These are phyloP conservation scores for Harpagifer antarcticus DNA, from an alignment of 2,797 vertebrate genomes.

Conservation along the genomic window DNA sequence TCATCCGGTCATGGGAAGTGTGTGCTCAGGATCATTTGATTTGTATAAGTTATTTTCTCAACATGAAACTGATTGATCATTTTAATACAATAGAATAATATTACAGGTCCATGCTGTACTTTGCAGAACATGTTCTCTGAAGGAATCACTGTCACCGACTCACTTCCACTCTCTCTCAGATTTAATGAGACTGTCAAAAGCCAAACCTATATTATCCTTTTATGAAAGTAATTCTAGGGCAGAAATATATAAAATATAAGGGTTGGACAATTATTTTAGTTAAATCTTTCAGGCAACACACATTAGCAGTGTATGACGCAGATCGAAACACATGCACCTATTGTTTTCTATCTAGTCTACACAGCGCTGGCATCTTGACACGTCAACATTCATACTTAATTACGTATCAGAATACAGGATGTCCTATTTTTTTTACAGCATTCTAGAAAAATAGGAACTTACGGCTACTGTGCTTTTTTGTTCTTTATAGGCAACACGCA, in stretches of 20 bases:
- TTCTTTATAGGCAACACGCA: no score
- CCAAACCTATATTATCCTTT: background rate
- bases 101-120: conserved; percentile 2
- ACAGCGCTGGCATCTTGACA: background rate
- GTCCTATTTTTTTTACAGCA: background rate
- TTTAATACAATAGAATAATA: conserved; percentile 5
- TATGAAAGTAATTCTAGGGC: background rate
- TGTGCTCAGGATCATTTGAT: background rate
- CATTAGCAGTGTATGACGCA: background rate
- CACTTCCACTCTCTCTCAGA: conserved; percentile 14
- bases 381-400: background rate
- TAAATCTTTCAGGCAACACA: conserved; percentile 1
- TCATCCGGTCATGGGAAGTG: conserved; percentile 17
- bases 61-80: conserved; percentile 26
- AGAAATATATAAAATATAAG: background rate
- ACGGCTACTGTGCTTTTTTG: background rate
- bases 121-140: conserved; percentile 13
- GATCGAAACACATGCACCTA: background rate
- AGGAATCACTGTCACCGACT: conserved; percentile 3
- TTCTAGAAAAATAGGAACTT: background rate
- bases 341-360: background rate
- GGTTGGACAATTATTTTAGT: background rate
- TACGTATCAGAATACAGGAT: background rate
- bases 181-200: conserved; percentile 33
- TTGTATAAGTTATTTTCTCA: conserved; percentile 18